Evolutionary conservation across 1,140 invertebrate genomes (phyloP).

Genomic region (Manduca sexta): DNA sequence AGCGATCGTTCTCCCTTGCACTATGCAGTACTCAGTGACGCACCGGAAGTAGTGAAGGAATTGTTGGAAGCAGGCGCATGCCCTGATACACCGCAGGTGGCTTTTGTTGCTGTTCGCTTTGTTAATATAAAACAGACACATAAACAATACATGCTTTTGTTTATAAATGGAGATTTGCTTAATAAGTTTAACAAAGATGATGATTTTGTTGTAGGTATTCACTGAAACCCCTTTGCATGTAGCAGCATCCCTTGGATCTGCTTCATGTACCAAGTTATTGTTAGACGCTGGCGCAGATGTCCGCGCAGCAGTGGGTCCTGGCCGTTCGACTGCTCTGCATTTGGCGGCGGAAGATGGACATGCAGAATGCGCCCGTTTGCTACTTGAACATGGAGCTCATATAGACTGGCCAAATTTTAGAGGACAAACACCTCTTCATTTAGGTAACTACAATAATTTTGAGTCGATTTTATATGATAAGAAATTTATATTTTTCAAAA

Average conservation of each 20-base stretch:
- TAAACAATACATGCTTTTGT: slow-evolving; percentile 11
- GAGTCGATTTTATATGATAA: not conserved
- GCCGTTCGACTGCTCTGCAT: slow-evolving; percentile 83
- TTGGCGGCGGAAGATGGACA: slow-evolving; percentile 88
- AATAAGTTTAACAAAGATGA: not conserved
- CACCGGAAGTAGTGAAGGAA: slow-evolving; percentile 78
- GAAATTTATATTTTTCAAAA: not conserved
- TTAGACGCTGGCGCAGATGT: slow-evolving; percentile 84
- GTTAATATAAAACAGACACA: slow-evolving; percentile 13
- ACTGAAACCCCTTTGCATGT: slow-evolving; percentile 90
- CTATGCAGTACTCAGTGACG: slow-evolving; percentile 82
- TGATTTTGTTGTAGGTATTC: slow-evolving; percentile 74
- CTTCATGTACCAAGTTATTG: slow-evolving; percentile 79
- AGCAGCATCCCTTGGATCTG: slow-evolving; percentile 82
- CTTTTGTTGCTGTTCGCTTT: slow-evolving; percentile 9
- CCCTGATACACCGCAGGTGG: slow-evolving; percentile 84
- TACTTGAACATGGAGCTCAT: slow-evolving; percentile 82
- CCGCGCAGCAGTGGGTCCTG: slow-evolving; percentile 79
- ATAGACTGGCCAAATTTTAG: slow-evolving; percentile 79
- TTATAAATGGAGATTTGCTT: not conserved
- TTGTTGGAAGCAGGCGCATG: slow-evolving; percentile 81
- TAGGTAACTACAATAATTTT: slow-evolving; percentile 54
- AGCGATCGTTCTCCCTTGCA: slow-evolving; percentile 79
- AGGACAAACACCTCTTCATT: slow-evolving; percentile 84
- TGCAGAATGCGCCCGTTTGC: slow-evolving; percentile 78